A percentile compares a stretch with the other conserved stretches of the same genome.
phyloP scores from a whole-genome alignment of 2,113 vertebrate species.

The Oreotragus oreotragus region DNA sequence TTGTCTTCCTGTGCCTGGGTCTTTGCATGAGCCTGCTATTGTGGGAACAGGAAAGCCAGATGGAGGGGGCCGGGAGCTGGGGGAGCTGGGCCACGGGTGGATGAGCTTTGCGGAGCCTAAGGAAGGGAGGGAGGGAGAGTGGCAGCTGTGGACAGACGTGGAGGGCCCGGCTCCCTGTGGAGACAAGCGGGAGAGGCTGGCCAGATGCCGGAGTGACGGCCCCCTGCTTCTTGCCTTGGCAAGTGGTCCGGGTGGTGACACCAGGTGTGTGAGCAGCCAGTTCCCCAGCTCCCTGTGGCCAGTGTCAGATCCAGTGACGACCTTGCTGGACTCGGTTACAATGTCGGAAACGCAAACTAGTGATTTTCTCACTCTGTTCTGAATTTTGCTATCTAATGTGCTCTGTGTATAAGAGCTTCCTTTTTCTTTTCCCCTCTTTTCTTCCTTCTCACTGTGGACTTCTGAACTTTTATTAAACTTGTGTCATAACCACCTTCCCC shows the following conservation, averaged over 20 bases:
- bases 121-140: not conserved
- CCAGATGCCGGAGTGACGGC: not conserved
- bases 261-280: not conserved
- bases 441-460: not conserved
- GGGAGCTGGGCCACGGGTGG: not conserved
- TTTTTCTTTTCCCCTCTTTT: not conserved
- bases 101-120: not conserved
- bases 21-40: not conserved
- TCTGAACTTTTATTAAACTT: not conserved
- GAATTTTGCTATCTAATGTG: not conserved
- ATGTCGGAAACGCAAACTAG: not conserved
- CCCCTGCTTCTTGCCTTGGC: not conserved
- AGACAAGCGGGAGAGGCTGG: accelerated
- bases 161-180: not conserved
- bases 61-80: too few species aligned
- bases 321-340: not conserved
- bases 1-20: not conserved
- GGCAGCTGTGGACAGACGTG: too few species aligned
- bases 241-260: not conserved
- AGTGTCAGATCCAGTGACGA: not conserved
- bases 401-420: not conserved
- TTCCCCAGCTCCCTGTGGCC: not conserved
- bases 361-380: not conserved
- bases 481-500: not conserved
- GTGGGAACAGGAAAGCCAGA: too few species aligned